phyloP scores from a whole-genome alignment of 2,888 invertebrate species.

The Lycaena phlaeas region DNA sequence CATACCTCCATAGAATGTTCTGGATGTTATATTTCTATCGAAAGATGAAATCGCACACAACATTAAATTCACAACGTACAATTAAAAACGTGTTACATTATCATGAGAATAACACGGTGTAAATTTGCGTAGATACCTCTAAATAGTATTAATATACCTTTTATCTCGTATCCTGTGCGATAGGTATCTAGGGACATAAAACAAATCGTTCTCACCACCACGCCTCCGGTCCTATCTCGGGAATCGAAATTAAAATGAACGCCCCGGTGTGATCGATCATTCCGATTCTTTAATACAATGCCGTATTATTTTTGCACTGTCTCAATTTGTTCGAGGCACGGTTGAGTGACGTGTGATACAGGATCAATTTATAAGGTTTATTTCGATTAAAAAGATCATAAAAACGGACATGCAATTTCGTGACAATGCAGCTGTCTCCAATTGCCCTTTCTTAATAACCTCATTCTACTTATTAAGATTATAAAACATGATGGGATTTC shows the following conservation, averaged over 20 bases:
- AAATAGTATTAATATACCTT: constrained; percentile 15
- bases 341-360: constrained; percentile 50
- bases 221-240: constrained; percentile 60
- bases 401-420: constrained; percentile 17
- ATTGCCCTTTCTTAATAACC: constrained; percentile 7
- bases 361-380: constrained; percentile 39
- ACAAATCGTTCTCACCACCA: constrained; percentile 66
- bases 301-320: constrained; percentile 60
- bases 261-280: constrained; percentile 68
- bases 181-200: constrained; percentile 56
- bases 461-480: neutral
- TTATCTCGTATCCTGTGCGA: constrained; percentile 23
- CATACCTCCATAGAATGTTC: no score
- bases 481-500: neutral
- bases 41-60: constrained; percentile 1
- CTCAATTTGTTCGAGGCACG: constrained; percentile 53
- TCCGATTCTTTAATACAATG: constrained; percentile 66
- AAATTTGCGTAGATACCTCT: constrained; percentile 9
- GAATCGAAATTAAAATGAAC: constrained; percentile 71
- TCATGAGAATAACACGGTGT: neutral
- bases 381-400: constrained; percentile 29
- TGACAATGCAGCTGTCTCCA: constrained; percentile 16
- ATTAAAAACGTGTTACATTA: constrained; percentile 1
- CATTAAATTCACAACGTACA: neutral
- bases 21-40: neutral